Percentiles rank a stretch among this genome's conserved stretches.
These are phyloP conservation scores for Dryococelus australis DNA, from an alignment of 2,888 invertebrate genomes.

Conservation along the genomic window DNA sequence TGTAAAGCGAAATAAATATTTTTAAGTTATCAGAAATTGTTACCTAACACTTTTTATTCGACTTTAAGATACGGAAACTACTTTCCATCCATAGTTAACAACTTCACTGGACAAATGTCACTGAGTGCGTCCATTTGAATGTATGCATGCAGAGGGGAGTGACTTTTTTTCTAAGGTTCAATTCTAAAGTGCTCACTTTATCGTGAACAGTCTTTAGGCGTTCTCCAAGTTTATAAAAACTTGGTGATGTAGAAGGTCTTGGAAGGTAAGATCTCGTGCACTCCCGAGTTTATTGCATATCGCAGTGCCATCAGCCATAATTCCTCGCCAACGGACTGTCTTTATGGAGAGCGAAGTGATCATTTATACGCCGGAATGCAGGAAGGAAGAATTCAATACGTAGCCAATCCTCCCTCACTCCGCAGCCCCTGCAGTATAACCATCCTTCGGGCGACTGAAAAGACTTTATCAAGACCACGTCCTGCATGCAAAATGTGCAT, in stretches of 20 bases:
- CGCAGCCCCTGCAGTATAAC: neutral
- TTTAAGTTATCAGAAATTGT: no score
- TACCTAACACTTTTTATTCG: no score
- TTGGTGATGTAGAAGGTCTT: neutral
- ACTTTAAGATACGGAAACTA: no score
- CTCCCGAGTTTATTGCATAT: neutral
- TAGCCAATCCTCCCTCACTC: neutral
- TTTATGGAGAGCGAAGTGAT: neutral
- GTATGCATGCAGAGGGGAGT: no score
- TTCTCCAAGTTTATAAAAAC: neutral
- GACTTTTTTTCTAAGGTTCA: no score
- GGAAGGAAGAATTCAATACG: conserved; percentile 3
- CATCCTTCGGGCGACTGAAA: neutral
- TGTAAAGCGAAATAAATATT: no score
- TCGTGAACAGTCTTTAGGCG: no score
- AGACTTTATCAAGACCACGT: neutral
- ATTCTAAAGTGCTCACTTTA: no score
- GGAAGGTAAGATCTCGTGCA: neutral
- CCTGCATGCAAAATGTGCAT: no score
- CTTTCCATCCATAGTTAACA: no score
- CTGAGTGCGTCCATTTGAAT: no score
- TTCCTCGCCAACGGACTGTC: neutral
- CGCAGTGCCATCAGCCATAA: neutral
- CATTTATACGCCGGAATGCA: conserved; percentile 16
- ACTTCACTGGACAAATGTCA: no score